These are phyloP conservation scores for Proisotoma minuta DNA, from an alignment of 2,888 invertebrate species.

Conservation along the genomic window DNA sequence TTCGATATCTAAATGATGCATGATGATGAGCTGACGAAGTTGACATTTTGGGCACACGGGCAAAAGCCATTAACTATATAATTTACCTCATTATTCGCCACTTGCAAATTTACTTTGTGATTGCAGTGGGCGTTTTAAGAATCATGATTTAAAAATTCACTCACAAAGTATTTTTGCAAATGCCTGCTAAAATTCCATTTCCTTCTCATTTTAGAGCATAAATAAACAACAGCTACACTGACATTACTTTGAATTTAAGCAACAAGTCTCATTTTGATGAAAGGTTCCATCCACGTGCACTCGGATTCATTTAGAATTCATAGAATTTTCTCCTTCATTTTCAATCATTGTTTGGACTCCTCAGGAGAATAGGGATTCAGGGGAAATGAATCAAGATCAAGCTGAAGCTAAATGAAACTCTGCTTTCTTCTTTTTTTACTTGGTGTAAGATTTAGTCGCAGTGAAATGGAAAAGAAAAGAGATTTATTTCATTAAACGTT, in stretches of 20 bases:
- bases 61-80: background rate
- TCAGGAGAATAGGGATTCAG: background rate
- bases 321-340: constrained; percentile 3
- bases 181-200: too few relatives aligned
- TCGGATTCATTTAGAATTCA: constrained; percentile 11
- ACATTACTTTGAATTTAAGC: too few relatives aligned
- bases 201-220: too few relatives aligned
- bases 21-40: background rate
- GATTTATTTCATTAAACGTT: constrained; percentile 9
- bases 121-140: too few relatives aligned
- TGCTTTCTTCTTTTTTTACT: background rate
- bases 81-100: background rate
- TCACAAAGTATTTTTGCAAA: too few relatives aligned
- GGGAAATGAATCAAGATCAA: constrained; percentile 5
- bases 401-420: background rate
- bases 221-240: too few relatives aligned
- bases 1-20: background rate
- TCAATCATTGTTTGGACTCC: constrained; percentile 1
- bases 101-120: too few relatives aligned
- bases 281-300: background rate
- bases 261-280: background rate
- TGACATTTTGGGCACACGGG: background rate
- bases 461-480: background rate
- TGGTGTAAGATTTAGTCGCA: background rate
- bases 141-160: too few relatives aligned